Conservation (phyloP, 2,797 vertebrate genomes). For the Melanotaenia trifasciata region DNA sequence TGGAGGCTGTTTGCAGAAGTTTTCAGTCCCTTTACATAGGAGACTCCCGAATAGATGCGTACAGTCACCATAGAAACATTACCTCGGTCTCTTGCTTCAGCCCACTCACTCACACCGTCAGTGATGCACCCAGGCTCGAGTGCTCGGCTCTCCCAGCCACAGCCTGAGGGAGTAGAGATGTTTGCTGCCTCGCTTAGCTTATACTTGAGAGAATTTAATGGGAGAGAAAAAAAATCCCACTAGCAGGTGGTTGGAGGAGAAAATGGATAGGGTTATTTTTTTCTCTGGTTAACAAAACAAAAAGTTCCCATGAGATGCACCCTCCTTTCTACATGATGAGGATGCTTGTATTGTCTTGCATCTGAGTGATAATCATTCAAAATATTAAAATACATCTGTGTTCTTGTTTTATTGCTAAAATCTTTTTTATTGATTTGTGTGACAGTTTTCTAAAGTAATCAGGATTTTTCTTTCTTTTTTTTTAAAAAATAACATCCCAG, state of each 20-base stretch:
- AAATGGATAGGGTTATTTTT: background rate
- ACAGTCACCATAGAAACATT: constrained; percentile 79
- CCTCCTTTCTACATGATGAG: background rate
- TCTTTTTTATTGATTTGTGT: background rate
- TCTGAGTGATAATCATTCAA: background rate
- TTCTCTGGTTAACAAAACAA: constrained; percentile 9
- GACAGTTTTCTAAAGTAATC: background rate
- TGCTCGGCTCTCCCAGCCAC: constrained; percentile 56
- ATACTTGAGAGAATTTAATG: constrained; percentile 44
- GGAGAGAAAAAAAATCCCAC: constrained; percentile 36
- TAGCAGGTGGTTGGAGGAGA: constrained; percentile 45
- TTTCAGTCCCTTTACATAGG: constrained; percentile 38
- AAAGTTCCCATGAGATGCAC: constrained; percentile 13
- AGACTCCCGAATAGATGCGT: constrained; percentile 47
- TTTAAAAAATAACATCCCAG: background rate
- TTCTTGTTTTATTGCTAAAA: background rate
- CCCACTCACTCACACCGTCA: constrained; percentile 69
- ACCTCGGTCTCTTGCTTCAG: constrained; percentile 65
- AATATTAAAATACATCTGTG: background rate
- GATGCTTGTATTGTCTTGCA: no score
- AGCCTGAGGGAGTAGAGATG: constrained; percentile 57
- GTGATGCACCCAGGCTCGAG: constrained; percentile 60
- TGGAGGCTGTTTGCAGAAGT: constrained; percentile 34
- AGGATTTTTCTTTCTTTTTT: background rate
- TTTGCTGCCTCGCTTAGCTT: constrained; percentile 47